Base-by-base conservation (phyloP, 2,797 vertebrate genomes). In the Gymnoscopelus braueri region DNA sequence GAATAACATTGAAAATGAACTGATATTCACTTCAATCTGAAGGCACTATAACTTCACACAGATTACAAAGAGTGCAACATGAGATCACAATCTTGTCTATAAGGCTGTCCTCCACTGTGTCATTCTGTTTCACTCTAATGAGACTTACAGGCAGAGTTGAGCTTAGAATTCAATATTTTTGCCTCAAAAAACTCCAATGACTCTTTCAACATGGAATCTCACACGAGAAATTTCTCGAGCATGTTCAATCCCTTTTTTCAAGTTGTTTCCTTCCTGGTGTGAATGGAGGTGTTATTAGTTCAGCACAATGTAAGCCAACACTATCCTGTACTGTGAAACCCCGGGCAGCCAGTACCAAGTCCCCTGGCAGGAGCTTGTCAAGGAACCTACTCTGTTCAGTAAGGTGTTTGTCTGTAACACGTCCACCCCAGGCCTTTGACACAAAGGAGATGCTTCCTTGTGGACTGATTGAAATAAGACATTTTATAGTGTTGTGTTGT, bases 171-270 rank as follows among this genome's bases (percentile, higher is more conserved):
- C 35, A 55, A 69, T 62, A 69, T 62, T 62, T 62, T 35, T 62
- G 67, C 67, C 67, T 69, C 26, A 69, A 69, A 35, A 69, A 35
- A 56, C 23, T 69, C 59, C 59, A 69, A 69, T 69, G 50, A 69
- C 32, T 62, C 67, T 54, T 62, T 69, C 60, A 47, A 69, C 59
- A 69, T 69, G 59, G 51, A 61, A 62, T 67, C 65, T 67, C 65
- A 59, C 65, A 51, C 47, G 12, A 67, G 65, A 67, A 59, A 60
- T 67, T 69, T 69, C 59, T 54, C 51, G 19, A 62, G 58, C 67
- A 69, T 59, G 55, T 62, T 69, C 60, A 69, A 62, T 62, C 32
- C 62, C 55, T 69, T 15, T 50, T 19, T 32, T n/a, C 61, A 60
- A 69, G 67, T 15, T 51, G 59, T 62, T 69, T 69, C 58, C 62